Percentiles rank a stretch among this genome's conserved stretches.
Conservation (phyloP, 2,113 vertebrate genomes). For the Eidolon helvum region DNA sequence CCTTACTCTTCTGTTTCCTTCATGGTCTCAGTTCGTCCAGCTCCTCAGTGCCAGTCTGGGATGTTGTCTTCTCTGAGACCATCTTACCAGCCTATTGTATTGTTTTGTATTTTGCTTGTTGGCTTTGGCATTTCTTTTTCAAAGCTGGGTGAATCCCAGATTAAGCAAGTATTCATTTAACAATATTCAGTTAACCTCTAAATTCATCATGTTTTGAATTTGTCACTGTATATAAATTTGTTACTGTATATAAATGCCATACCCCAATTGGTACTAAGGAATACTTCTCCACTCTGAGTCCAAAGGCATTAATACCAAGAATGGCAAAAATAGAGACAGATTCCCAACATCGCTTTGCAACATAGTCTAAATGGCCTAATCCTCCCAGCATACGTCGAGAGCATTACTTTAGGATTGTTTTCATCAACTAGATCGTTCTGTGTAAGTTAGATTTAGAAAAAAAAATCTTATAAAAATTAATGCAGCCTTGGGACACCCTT, state of each 20-base stretch:
- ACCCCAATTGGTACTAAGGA: background rate
- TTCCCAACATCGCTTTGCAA: background rate
- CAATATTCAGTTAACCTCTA: background rate
- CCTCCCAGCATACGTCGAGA: background rate
- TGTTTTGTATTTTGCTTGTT: background rate
- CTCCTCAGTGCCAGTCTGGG: background rate
- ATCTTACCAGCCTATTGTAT: background rate
- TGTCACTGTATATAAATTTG: background rate
- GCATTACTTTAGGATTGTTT: conserved; percentile 70
- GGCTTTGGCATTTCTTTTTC: conserved; percentile 20
- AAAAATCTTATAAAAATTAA: conserved; percentile 67
- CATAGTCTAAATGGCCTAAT: conserved; percentile 1
- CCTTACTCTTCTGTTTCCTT: background rate
- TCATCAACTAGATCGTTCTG: conserved; percentile 56
- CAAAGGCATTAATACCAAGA: background rate
- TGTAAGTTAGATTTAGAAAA: conserved; percentile 46
- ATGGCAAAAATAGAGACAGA: background rate
- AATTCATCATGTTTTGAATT: background rate
- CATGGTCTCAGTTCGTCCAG: background rate
- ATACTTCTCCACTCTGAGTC: background rate
- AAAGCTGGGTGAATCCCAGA: background rate
- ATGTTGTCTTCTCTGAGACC: background rate
- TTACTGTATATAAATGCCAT: background rate
- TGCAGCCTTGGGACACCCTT: conserved; percentile 54
- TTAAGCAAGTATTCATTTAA: conserved; percentile 33